Base-by-base conservation (phyloP, 2,113 vertebrate genomes). In the Eurypyga helias region DNA sequence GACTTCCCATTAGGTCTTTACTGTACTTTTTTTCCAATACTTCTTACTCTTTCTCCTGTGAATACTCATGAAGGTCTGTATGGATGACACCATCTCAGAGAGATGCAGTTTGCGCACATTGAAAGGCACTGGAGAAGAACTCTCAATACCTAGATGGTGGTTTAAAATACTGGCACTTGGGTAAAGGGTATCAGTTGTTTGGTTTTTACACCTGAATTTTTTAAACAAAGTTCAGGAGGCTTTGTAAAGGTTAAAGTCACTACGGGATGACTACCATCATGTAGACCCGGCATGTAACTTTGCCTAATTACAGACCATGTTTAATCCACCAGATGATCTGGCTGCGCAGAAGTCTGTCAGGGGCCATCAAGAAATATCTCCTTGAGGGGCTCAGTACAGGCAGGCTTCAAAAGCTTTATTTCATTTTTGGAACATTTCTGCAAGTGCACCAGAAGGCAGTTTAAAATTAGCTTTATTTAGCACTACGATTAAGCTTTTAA, bases 381-480 rank as follows among this genome's bases (percentile, higher is more conserved):
- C 69, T 85, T 88, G 66, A 92, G 41, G n/a, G 20, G 18, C 21
- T 85, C 20, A 41, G 52, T 26, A 76, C 11, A 85, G 33, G 26
- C 78, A 93, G 48, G 31, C 45, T 93, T 91, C 87, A 89, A 87
- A 96, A 87, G 77, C 64, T 89, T 91, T 67, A 76, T 76, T 96
- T 67, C 29, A 64, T 48, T 87, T 91, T 29, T 71, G 61, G 89
- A 91, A 89, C 6, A 51, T 65, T 89, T 96, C 46, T 89, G 60
- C 36, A 90, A 87, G 67, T 15, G 24, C 46, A 91, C 52, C 57
- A 96, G 73, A 93, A 84, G 83, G 77, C 45, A 72, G 52, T 61
- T 82, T 69, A 82, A 94, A 87, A 89, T 71, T 81, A 92, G 41
- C 57, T 80, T 26, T 64, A 51, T 87, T 91, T 94, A 67, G 51